Evolutionary conservation across 2,888 invertebrate species (phyloP), one percentile per base, ranked within the genome.

Genomic region (Liopterus haemorrhoidalis): DNA sequence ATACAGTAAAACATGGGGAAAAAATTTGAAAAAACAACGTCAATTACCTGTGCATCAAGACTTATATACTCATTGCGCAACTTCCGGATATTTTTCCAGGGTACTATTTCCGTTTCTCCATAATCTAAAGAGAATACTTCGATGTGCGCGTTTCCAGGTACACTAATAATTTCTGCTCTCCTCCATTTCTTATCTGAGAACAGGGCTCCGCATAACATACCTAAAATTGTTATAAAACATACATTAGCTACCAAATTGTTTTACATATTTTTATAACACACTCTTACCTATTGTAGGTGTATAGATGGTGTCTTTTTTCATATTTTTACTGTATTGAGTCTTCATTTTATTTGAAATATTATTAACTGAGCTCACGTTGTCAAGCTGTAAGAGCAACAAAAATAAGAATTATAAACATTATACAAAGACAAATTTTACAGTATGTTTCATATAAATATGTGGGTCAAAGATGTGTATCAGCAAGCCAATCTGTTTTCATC

Each of bases 91-190:
- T 66, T 59, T 14, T 66, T 59, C 68, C 75, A 76, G 32, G 70
- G 64, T 36, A 79, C 65, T 1, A 63, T 62, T 41, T 72, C 66
- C 8, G 54, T 59, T 40, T 65, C 66, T 24, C 87, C 87, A 56
- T 66, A 68, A 68, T 88, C 88, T 0, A 83, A 76, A 49, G 79
- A 73, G 51, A 67, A 65, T 19, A 84, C 74, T 32, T 71, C 67
- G 16, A 79, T 77, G 60, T 59, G 69, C 55, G 68, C 65, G 6
- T 63, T 55, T 1, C 68, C 68, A 2, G 70, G 66, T 4, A 75
- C 59, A 25, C 64, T 71, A 2, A 57, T 55, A 18, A 86, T 72
- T 8, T 70, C 56, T 2, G 73, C 83, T 41, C 84, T 71, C 56
- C 75, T 77, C 80, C 83, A 84, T 31, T 59, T 54, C 49, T 9